Evolutionary conservation across 2,113 vertebrate species (phyloP), one percentile per base, ranked within the genome.

Genomic region (Pomatorhinus ruficollis): DNA sequence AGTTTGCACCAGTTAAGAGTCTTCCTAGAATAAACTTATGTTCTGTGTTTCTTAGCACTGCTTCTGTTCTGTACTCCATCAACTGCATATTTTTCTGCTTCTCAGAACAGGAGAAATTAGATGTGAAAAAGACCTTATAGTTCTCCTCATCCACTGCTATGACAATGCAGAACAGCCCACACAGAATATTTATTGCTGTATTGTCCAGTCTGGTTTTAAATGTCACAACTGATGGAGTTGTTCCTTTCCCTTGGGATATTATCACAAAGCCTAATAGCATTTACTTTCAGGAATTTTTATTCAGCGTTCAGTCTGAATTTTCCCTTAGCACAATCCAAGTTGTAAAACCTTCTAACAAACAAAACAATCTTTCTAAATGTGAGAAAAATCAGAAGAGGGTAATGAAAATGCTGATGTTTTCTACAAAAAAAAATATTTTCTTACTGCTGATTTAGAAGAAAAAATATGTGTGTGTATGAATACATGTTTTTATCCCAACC

Each of bases 201-300:
- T 72, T 84, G 81, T 64, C 87, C 81, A 75, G 27, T 61, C n/a
- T 45, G 31, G 57, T 89, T 87, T 91, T 76, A 89, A 87, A 71
- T 53, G 44, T 71, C 80, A 78, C 13, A 87, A 40, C 35, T 91
- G 93, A 92, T 72, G 52, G 72, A 75, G 49, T 7, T 45, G 19
- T 56, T 84, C n/a, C 30, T 59, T 95, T 94, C 77, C 64, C 40
- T 40, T 79, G 49, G 35, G 61, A 64, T 89, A 83, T 27, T 89
- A 75, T 82, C 87, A 70, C 44, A 49, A 54, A 63, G 14, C 7
- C 10, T 76, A 85, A 76, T 19, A 94, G 8, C 25, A n/a, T 76
- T 53, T 87, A 53, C 28, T 89, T 87, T 71, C 65, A 79, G 87
- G 65, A 95, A 79, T 50, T 95, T 95, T 95, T 83, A 89, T 59